Base-by-base conservation (phyloP, 2,113 vertebrate species). In the Hypanus sabinus region DNA sequence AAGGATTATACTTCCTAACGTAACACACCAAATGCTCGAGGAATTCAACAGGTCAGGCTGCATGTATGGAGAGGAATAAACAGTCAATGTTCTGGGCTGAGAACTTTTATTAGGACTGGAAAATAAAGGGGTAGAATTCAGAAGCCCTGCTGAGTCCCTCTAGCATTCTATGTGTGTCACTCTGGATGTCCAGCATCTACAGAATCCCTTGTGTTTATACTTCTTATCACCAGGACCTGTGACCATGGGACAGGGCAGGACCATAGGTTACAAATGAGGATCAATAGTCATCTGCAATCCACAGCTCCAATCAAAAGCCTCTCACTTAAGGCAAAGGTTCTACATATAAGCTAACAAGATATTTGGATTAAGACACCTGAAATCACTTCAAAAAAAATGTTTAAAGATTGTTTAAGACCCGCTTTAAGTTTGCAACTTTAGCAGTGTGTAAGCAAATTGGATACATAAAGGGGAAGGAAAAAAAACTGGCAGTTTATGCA, bases 351-450 rank as follows among this genome's bases (percentile, higher is more conserved):
- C 85, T 33, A 62, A 90, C 60, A 90, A 90, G 14, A 65, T 5
- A 90, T 90, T 33, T 90, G n/a, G 57, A 90, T 90, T 90, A 90
- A 90, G 85, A 65, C 85, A 90, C 30, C 62, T 90, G 60, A 90
- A 90, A 33, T 90, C 3, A 65, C 60, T 20, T 90, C 85, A 90
- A 90, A n/a, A 62, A 62, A 87, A n/a, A 33, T 87, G 20, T 88
- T 27, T n/a, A 88, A 88, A 65, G 11, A 65, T 88, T 90, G 9
- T 62, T 87, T 60, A 33, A 90, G 57, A 68, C 85, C 85, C 30
- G 60, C 65, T 90, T 68, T 90, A 55, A 65, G 33, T 65, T 90
- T 68, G 60, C 9, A 88, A 88, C n/a, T 90, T 60, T 87, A 33
- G 20, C 14, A 90, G 30, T 90, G 33, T 20, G 85, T 33, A 20